phyloP scores from a whole-genome alignment of 1,140 invertebrate genomes.

The Chelonus insularis region DNA sequence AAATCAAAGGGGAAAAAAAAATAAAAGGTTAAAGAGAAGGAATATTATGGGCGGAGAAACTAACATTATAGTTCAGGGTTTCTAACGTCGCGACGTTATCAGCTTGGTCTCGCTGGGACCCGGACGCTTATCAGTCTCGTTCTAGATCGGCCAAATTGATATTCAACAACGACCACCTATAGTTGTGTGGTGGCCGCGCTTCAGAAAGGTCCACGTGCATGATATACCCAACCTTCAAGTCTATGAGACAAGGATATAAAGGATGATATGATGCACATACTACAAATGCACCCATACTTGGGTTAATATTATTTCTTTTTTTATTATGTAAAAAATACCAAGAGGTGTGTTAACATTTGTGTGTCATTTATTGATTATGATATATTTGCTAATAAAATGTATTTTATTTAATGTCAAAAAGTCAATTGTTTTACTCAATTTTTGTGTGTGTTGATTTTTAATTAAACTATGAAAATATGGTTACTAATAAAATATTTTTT shows the following conservation, averaged over 20 bases:
- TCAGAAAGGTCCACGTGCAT: conserved; percentile 24
- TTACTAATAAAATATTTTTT: too few species aligned
- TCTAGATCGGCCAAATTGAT: conserved; percentile 38
- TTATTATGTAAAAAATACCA: too few species aligned
- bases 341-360: too few species aligned
- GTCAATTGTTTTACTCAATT: too few species aligned
- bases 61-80: conserved; percentile 19
- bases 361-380: too few species aligned
- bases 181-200: conserved; percentile 25
- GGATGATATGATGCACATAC: conserved; percentile 31
- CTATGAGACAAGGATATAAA: conserved; percentile 6
- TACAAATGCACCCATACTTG: too few species aligned
- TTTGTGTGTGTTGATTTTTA: too few species aligned
- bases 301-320: too few species aligned
- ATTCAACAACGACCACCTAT: conserved; percentile 30
- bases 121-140: conserved; percentile 31
- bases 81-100: conserved; percentile 31
- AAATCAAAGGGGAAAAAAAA: background rate
- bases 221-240: conserved; percentile 12
- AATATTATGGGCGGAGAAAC: background rate
- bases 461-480: too few species aligned
- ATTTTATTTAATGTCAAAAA: too few species aligned
- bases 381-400: too few species aligned
- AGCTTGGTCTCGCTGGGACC: conserved; percentile 17
- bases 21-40: background rate